Conservation (phyloP, 2,888 invertebrate species). For the Pheosia gnoma region DNA sequence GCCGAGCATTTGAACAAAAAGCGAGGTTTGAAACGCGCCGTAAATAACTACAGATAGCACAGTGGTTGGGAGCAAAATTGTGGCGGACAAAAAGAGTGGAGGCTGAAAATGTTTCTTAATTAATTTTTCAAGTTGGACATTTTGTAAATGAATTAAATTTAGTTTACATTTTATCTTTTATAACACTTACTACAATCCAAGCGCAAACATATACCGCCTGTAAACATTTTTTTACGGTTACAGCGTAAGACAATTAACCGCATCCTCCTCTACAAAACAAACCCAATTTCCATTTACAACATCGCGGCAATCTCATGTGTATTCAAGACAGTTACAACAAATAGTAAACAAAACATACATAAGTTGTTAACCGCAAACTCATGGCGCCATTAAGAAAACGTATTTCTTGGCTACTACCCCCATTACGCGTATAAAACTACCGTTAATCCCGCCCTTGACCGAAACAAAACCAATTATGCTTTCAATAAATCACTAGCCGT, state of each 20-base stretch:
- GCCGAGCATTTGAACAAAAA: conserved; percentile 38
- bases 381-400: conserved; percentile 56
- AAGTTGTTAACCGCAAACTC: conserved; percentile 3
- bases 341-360: conserved; percentile 23
- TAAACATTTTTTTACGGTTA: too few relatives aligned
- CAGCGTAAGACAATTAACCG: neutral
- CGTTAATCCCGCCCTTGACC: conserved; percentile 70
- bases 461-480: conserved; percentile 75
- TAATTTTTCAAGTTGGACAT: neutral
- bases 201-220: too few relatives aligned
- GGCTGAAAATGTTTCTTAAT: neutral
- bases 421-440: conserved; percentile 70
- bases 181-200: neutral
- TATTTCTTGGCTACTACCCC: conserved; percentile 56
- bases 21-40: conserved; percentile 34
- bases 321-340: conserved; percentile 24
- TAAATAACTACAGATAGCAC: conserved; percentile 36
- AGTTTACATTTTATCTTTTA: neutral
- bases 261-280: conserved; percentile 18
- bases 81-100: conserved; percentile 25
- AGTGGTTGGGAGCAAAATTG: conserved; percentile 34
- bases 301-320: conserved; percentile 33
- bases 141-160: neutral
- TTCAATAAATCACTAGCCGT: conserved; percentile 68
- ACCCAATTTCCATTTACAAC: conserved; percentile 34